Conservation (phyloP, 2,113 vertebrate species). For the Anas platyrhynchos region DNA sequence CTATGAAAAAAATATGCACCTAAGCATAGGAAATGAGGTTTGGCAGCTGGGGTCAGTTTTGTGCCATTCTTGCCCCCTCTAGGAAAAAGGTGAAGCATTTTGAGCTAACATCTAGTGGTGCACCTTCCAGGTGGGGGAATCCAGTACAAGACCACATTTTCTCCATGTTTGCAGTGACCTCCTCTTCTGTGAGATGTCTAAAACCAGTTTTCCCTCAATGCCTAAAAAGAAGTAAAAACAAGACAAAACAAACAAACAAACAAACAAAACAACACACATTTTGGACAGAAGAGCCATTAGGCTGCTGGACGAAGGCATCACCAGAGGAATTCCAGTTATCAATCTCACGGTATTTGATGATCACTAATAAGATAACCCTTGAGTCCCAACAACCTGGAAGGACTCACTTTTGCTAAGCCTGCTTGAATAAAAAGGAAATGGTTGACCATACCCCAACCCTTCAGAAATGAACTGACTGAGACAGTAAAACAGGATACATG, state of each 20-base stretch:
- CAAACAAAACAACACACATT: no score
- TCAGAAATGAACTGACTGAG: not conserved
- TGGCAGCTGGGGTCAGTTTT: not conserved
- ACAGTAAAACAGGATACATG: not conserved
- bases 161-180: not conserved
- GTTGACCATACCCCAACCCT: not conserved
- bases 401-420: not conserved
- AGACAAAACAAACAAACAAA: no score
- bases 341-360: not conserved
- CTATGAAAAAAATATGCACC: fast-evolving
- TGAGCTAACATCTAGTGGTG: fast-evolving
- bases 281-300: not conserved
- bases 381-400: not conserved
- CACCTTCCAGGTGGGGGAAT: not conserved
- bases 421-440: not conserved
- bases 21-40: not conserved
- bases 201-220: not conserved
- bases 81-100: not conserved
- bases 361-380: not conserved
- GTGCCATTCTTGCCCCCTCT: not conserved
- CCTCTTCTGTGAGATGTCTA: not conserved
- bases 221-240: not conserved
- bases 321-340: not conserved
- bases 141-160: not conserved
- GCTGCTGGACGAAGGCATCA: not conserved